Conservation (phyloP, 1,140 invertebrate genomes). For the Tetraneura akinire region DNA sequence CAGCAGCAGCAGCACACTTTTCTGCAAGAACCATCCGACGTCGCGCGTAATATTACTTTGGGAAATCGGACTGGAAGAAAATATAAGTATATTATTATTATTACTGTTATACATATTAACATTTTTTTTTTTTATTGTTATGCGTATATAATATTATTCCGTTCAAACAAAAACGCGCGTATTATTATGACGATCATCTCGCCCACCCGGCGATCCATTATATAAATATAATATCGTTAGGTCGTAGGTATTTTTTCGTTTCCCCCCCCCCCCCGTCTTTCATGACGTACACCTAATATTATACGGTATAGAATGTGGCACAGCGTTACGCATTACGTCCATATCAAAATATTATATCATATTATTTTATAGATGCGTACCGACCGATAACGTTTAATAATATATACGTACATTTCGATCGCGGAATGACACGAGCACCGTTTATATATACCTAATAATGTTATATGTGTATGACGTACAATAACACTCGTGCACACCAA, state of each 20-base stretch:
- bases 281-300: no score
- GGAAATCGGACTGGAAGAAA: background rate
- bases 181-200: background rate
- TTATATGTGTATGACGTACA: constrained; percentile 15
- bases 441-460: no score
- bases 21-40: background rate
- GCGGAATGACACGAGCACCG: constrained; percentile 46
- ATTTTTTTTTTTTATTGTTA: no score
- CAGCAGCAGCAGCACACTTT: background rate
- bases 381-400: constrained; percentile 23
- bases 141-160: constrained; percentile 12
- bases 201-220: constrained; percentile 39
- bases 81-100: background rate
- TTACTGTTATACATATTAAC: background rate
- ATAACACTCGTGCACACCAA: background rate
- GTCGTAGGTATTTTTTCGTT: background rate
- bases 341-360: no score
- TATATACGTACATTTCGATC: background rate
- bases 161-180: background rate
- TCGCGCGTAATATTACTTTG: background rate
- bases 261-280: no score
- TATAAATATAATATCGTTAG: background rate
- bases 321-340: no score
- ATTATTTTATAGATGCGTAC: constrained; percentile 32
- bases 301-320: no score